Conservation (phyloP, 1,140 invertebrate genomes). For the Tetragonula clypearis region DNA sequence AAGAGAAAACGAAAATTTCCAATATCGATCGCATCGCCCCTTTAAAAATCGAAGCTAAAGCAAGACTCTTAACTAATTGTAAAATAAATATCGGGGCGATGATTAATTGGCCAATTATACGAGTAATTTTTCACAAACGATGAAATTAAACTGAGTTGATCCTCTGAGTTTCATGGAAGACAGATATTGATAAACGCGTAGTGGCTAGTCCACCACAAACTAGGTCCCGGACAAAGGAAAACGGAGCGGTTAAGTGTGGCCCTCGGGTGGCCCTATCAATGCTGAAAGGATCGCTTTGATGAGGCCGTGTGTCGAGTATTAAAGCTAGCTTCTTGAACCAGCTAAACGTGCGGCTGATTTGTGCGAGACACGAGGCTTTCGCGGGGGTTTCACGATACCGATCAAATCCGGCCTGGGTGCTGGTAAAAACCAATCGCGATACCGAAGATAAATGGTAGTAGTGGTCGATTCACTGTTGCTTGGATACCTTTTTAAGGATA, state of each 20-base stretch:
- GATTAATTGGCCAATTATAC: not conserved
- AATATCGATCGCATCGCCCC: too few species aligned
- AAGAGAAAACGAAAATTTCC: too few species aligned
- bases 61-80: not conserved
- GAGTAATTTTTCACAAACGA: not conserved
- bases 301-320: slow-evolving; percentile 71
- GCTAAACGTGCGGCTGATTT: slow-evolving; percentile 45
- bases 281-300: slow-evolving; percentile 66
- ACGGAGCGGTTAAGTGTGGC: slow-evolving; percentile 69
- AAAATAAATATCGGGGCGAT: not conserved
- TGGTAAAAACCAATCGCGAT: slow-evolving; percentile 2
- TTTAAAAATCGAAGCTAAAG: not conserved
- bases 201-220: slow-evolving; percentile 48
- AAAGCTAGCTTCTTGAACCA: slow-evolving; percentile 53
- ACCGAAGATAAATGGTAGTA: slow-evolving; percentile 11
- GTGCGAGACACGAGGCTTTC: not conserved
- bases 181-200: slow-evolving; percentile 34
- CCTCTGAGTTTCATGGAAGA: not conserved
- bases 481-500: not conserved
- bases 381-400: not conserved
- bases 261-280: slow-evolving; percentile 50
- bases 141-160: slow-evolving; percentile 16
- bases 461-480: not conserved
- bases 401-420: not conserved
- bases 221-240: slow-evolving; percentile 55